Conservation (phyloP, 2,888 invertebrate genomes). For the Aproaerema taeniolella region DNA sequence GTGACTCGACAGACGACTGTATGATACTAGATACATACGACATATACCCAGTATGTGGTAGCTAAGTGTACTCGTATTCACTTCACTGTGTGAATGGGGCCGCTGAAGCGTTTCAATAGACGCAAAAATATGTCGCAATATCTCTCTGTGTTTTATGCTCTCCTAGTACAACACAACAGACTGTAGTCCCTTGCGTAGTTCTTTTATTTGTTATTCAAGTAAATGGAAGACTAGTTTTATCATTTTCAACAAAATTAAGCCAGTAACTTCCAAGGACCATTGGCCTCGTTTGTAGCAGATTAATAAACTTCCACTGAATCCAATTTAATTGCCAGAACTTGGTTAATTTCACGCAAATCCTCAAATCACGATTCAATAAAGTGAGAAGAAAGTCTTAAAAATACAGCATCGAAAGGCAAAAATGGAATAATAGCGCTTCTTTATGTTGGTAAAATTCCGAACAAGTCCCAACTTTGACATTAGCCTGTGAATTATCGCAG, state of each 20-base stretch:
- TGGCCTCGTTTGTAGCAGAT: background rate
- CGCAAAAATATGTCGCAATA: background rate
- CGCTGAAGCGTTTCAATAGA: background rate
- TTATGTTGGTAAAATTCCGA: conserved; percentile 60
- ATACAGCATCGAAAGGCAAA: conserved; percentile 16
- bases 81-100: background rate
- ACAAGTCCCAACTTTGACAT: conserved; percentile 69
- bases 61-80: no score
- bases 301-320: conserved; percentile 1
- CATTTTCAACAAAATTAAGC: no score
- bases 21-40: no score
- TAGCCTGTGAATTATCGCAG: conserved; percentile 70
- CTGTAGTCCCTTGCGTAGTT: background rate
- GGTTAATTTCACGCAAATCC: conserved; percentile 3
- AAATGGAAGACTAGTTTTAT: background rate
- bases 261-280: no score
- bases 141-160: background rate
- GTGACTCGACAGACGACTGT: conserved; percentile 1
- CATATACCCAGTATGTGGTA: no score
- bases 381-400: background rate
- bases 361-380: background rate
- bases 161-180: background rate
- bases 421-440: conserved; percentile 51
- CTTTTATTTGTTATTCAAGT: background rate
- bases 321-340: background rate